Evolutionary conservation across 2,888 invertebrate species (phyloP), one percentile per base, ranked within the genome.

Genomic region (Tinea pellionella): DNA sequence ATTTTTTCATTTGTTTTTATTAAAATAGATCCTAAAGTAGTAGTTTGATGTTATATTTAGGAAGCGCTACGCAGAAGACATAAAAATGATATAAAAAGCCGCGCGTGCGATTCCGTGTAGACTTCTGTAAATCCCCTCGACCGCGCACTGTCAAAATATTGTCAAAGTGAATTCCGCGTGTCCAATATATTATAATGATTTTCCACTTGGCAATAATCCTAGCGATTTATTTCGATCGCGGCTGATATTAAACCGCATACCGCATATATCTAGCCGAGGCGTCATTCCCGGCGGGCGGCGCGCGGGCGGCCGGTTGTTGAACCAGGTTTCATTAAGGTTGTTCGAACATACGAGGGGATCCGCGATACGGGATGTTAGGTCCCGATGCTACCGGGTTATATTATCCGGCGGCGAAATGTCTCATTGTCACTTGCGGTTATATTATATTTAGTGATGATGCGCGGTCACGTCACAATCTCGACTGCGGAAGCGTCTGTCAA

Each of bases 151-250:
- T 87, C 87, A 87, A 85, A 87, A 87, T 87, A 87, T 83, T 87
- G 85, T 87, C 85, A 83, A 81, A 83, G 78, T 74, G 80, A 87
- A 87, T 86, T 85, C 84, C 85, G 65, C 75, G 74, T 74, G 84
- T 81, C 84, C 78, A 82, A 85, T 87, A 86, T 84, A 83, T 84
- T 86, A 82, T 75, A 82, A 80, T 80, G 80, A 80, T 84, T 83
- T 78, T 84, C 75, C 72, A 80, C 79, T 86, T 87, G 87, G 87
- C 87, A 86, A 84, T 85, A 86, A 84, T 84, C 83, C 84, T 85
- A 82, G 79, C 78, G 75, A 86, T 85, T 87, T 87, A 87, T 87
- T 86, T 86, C 74, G 78, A 86, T 85, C 82, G 73, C 74, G 63
- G 75, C 73, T 76, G 81, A 85, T 86, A 85, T 85, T 80, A 84